Evolutionary conservation across 2,797 vertebrate species (phyloP).

Genomic region (Passerculus sandwichensis): DNA sequence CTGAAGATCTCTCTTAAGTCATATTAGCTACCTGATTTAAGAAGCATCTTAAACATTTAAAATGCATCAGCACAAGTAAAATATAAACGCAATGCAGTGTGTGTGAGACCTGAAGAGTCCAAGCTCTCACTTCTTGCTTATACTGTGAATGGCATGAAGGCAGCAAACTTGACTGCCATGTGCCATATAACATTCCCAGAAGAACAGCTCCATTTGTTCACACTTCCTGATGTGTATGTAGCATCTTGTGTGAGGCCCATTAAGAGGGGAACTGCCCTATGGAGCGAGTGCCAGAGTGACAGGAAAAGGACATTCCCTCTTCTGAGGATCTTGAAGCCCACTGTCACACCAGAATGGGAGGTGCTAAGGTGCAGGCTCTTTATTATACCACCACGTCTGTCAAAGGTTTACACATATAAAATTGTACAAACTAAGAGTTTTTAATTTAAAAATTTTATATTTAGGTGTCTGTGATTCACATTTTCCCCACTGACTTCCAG

Average conservation of each 20-base stretch:
- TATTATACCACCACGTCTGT: neutral
- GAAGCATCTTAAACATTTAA: neutral
- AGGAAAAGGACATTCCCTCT: neutral
- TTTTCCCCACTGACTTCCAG: slow-evolving; percentile 23
- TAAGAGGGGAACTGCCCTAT: neutral
- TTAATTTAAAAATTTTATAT: slow-evolving; percentile 22
- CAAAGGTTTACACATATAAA: neutral
- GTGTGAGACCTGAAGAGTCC: neutral
- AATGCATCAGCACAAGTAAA: neutral
- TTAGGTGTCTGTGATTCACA: slow-evolving; percentile 31
- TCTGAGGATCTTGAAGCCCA: neutral
- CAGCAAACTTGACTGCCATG: neutral
- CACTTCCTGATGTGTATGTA: neutral
- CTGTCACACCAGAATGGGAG: neutral
- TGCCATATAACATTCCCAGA: neutral
- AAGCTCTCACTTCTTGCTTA: neutral
- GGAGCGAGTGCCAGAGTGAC: neutral
- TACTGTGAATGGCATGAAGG: neutral
- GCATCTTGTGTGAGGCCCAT: neutral
- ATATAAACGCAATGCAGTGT: neutral
- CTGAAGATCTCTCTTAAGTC: neutral
- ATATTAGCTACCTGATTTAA: neutral
- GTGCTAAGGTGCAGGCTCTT: neutral
- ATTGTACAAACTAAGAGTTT: slow-evolving; percentile 15
- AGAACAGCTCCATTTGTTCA: neutral